phyloP scores from a whole-genome alignment of 2,113 vertebrate genomes.

The Chloropsis hardwickii region DNA sequence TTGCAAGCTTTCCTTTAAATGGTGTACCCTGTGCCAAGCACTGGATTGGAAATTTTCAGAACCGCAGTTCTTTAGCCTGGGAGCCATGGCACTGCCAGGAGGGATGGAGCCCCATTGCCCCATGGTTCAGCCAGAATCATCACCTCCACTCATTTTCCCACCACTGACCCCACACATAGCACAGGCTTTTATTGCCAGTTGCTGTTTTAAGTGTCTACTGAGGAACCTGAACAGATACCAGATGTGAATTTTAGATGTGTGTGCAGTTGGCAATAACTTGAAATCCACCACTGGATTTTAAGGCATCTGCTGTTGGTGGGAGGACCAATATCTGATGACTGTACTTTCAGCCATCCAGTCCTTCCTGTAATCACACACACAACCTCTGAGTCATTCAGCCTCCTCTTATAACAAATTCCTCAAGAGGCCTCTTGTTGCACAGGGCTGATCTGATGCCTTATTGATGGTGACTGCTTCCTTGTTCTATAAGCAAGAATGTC shows the following conservation, averaged over 20 bases:
- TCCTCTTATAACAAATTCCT: background rate
- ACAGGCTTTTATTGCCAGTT: background rate
- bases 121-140: background rate
- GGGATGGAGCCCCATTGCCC: background rate
- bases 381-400: slow-evolving; percentile 1
- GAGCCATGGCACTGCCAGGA: background rate
- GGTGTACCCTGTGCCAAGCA: background rate
- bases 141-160: background rate
- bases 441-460: background rate
- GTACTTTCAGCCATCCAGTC: background rate
- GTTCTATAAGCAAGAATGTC: background rate
- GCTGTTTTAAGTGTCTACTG: background rate
- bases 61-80: background rate
- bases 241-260: background rate
- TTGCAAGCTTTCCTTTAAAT: background rate
- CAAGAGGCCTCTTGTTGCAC: background rate
- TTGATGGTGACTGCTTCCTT: background rate
- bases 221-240: background rate
- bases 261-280: background rate
- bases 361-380: background rate
- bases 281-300: slow-evolving; percentile 13
- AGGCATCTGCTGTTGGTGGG: background rate
- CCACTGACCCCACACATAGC: background rate
- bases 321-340: slow-evolving; percentile 1
- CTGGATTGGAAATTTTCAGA: background rate